Conservation (phyloP, 2,797 vertebrate genomes). For the Lemur catta region DNA sequence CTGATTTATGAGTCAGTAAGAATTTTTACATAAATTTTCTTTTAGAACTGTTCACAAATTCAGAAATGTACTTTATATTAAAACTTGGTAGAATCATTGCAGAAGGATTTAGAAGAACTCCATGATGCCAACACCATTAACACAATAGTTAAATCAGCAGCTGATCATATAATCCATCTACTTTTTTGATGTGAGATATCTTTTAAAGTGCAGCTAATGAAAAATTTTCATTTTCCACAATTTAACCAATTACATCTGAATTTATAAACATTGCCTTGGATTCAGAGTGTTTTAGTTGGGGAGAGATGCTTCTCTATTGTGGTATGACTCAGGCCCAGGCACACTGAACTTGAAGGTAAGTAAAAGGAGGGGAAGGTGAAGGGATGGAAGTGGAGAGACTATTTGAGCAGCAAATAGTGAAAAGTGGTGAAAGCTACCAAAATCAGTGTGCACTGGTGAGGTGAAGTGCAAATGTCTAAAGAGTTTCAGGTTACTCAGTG, state of each 20-base stretch:
- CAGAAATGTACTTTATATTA: not conserved
- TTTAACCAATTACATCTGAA: not conserved
- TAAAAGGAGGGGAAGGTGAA: not conserved
- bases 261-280: not conserved
- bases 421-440: not conserved
- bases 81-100: not conserved
- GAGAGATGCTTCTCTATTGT: not conserved
- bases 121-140: not conserved
- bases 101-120: not conserved
- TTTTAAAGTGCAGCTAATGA: not conserved
- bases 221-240: not conserved
- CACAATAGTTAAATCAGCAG: not conserved
- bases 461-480: not conserved
- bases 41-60: not conserved
- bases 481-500: conserved; percentile 14
- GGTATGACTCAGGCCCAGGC: not conserved
- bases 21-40: not conserved
- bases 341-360: not conserved
- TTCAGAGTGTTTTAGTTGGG: not conserved
- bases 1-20: not conserved
- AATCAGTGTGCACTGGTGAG: not conserved
- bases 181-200: not conserved
- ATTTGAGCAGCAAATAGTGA: not conserved
- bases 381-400: not conserved
- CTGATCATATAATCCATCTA: not conserved